Evolutionary conservation across 2,113 vertebrate genomes (phyloP).

Genomic region (Tychaedon coryphoeus): DNA sequence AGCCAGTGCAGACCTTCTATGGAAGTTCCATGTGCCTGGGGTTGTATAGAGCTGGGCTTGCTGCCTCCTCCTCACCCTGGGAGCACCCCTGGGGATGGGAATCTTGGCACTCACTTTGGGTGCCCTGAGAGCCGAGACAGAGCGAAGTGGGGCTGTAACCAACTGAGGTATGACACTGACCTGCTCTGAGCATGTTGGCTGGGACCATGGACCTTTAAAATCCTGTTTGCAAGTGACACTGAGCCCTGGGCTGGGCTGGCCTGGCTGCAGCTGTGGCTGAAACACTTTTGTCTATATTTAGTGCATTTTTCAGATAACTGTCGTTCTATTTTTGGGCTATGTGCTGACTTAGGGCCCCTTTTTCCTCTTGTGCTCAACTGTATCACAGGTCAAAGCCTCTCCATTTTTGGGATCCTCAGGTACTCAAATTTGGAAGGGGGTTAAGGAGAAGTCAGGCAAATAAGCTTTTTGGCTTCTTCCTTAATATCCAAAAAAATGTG

Average conservation of each 20-base stretch:
- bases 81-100: not conserved
- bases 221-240: not conserved
- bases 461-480: not conserved
- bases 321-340: not conserved
- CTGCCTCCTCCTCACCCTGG: not conserved
- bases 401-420: not conserved
- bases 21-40: not conserved
- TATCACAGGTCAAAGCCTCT: not conserved
- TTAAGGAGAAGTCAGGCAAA: not conserved
- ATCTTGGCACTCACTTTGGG: not conserved
- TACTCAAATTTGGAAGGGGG: not conserved
- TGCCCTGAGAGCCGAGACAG: accelerated
- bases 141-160: accelerated
- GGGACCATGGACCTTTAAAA: not conserved
- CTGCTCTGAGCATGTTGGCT: not conserved
- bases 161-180: accelerated
- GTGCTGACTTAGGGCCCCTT: not conserved
- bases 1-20: accelerated
- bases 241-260: not conserved
- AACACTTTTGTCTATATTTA: conserved; percentile 54
- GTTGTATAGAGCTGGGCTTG: too few relatives aligned
- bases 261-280: not conserved
- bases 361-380: not conserved
- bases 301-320: conserved; percentile 62
- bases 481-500: not conserved